Evolutionary conservation across 2,113 vertebrate species (phyloP), one percentile per base, ranked within the genome.

Genomic region (Notarius quadriscutis): DNA sequence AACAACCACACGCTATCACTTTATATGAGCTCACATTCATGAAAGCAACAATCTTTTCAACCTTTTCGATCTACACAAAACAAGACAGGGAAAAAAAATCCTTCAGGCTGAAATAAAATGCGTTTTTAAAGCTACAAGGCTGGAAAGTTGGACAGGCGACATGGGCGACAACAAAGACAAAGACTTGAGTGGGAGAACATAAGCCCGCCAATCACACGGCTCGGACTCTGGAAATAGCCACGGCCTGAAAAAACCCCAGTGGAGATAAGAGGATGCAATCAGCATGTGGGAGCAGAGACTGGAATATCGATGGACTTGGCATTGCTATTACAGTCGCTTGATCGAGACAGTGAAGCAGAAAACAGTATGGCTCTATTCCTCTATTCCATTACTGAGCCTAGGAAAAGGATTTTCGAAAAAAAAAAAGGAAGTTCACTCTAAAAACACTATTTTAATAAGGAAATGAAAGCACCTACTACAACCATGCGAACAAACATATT

Each of bases 211-310:
- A 71, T 84, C 63, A 84, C 14, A 84, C 2, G n/a, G 65, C 14
- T 51, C 63, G n/a, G 50, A 53, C 50, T 69, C 65, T 71, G 50
- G 82, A 84, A 84, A 71, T 71, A 84, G 65, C 82, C 53, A 20
- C 17, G 51, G 50, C 9, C 82, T 20, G 62, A 87, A 83, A 89
- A 63, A 89, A 58, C 83, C 11, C 25, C 60, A 34, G 63, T 11
- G 77, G 77, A 86, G 87, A 88, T 83, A 82, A 91, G 85, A 87
- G 75, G 75, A 81, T 81, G 83, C 86, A 85, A 89, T 91, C 88
- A 75, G 83, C 18, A 63, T 65, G 53, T 51, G 65, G 88, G 84
- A 81, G 89, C 55, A 18, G 74, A 78, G 69, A 86, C 72, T 27
- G 53, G 55, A 89, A 86, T 75, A 67, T 69, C 80, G 62, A 86